Conservation (phyloP, 2,113 vertebrate genomes). For the Mustela lutreola region DNA sequence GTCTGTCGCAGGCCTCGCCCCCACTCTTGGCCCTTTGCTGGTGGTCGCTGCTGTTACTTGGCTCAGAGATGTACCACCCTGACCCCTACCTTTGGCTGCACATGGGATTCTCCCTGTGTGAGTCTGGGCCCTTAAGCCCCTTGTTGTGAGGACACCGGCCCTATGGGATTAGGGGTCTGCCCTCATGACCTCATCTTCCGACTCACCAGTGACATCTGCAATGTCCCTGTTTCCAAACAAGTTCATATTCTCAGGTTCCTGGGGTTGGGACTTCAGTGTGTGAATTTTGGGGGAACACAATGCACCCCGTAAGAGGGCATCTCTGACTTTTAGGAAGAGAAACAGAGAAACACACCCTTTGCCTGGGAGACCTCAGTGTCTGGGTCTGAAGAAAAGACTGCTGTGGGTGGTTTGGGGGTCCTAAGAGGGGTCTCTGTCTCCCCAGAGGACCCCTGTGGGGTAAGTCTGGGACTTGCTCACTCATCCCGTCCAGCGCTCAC, state of each 20-base stretch:
- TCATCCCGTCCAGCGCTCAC: too few species aligned
- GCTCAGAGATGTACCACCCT: fast-evolving
- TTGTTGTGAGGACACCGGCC: fast-evolving
- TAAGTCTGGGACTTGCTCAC: background rate
- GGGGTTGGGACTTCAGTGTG: too few species aligned
- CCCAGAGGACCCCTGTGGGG: background rate
- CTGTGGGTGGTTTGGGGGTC: background rate
- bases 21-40: too few species aligned
- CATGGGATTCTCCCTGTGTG: background rate
- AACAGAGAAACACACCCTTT: background rate
- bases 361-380: background rate
- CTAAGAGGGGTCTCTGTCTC: too few species aligned
- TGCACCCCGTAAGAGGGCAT: background rate
- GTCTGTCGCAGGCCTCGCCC: fast-evolving
- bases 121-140: background rate
- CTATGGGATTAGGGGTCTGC: fast-evolving
- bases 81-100: background rate
- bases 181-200: too few species aligned
- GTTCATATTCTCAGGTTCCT: too few species aligned
- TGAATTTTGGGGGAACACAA: background rate
- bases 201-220: too few species aligned
- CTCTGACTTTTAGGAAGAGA: background rate
- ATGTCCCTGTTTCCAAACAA: background rate
- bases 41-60: fast-evolving
- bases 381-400: background rate